Evolutionary conservation across 1,140 invertebrate species (phyloP).

Genomic region (Copidosoma floridanum): DNA sequence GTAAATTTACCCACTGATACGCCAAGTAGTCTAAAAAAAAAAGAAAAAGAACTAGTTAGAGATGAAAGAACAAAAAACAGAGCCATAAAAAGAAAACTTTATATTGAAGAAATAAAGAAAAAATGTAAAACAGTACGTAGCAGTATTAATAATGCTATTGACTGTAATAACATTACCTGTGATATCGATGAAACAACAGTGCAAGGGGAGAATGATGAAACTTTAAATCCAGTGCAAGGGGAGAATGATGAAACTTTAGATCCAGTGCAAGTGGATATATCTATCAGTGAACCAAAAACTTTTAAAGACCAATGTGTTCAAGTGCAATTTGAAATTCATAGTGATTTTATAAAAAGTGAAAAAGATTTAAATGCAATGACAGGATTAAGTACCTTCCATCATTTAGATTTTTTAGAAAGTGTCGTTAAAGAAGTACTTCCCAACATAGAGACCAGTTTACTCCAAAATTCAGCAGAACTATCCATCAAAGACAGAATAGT

Average conservation of each 20-base stretch:
- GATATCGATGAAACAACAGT: background rate
- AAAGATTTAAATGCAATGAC: background rate
- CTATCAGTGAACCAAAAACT: too few relatives aligned
- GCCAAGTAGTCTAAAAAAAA: background rate
- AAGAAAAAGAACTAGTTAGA: background rate
- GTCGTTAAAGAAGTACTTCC: background rate
- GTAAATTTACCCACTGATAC: background rate
- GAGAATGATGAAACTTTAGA: background rate
- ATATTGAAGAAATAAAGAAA: background rate
- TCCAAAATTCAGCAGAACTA: background rate
- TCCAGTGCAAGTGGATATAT: too few relatives aligned
- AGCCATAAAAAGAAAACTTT: background rate
- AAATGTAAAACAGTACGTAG: background rate
- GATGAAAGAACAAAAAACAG: background rate
- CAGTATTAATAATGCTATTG: background rate
- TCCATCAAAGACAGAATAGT: background rate
- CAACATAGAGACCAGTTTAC: background rate
- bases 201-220: background rate
- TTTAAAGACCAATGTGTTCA: background rate
- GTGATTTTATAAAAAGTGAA: background rate
- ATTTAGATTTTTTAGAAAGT: slow-evolving; percentile 2
- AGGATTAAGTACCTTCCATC: background rate
- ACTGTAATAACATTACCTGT: background rate
- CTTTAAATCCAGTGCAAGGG: background rate
- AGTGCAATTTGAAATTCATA: background rate